These are phyloP conservation scores for Crenuchus spilurus DNA, from an alignment of 2,797 vertebrate species.

Conservation along the genomic window DNA sequence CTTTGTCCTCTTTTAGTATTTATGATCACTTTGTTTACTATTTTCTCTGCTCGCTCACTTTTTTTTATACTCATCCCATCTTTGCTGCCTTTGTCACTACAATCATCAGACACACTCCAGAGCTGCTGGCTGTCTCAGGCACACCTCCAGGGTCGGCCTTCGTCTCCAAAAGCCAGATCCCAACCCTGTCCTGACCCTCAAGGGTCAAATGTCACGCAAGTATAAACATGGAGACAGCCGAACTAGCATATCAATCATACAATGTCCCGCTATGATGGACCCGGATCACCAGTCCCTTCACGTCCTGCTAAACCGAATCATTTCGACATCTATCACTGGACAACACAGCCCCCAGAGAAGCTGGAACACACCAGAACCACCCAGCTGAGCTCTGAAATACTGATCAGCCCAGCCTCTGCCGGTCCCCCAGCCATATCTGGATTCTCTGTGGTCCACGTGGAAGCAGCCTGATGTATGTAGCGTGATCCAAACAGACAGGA, in stretches of 20 bases:
- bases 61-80: background rate
- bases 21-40: background rate
- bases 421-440: slow-evolving; percentile 6
- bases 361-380: slow-evolving; percentile 14
- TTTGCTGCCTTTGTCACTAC: slow-evolving; percentile 4
- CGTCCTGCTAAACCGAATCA: slow-evolving; percentile 42
- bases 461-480: slow-evolving; percentile 61
- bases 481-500: slow-evolving; percentile 69
- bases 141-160: slow-evolving; percentile 25
- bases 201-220: slow-evolving; percentile 63
- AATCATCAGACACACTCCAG: slow-evolving; percentile 33
- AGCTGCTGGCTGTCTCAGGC: slow-evolving; percentile 42
- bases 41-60: background rate
- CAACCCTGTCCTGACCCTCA: slow-evolving; percentile 58
- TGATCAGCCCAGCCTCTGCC: slow-evolving; percentile 7
- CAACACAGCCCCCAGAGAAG: background rate
- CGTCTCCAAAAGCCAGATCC: slow-evolving; percentile 50
- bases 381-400: slow-evolving; percentile 23
- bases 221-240: slow-evolving; percentile 66
- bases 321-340: slow-evolving; percentile 23
- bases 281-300: slow-evolving; percentile 43
- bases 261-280: slow-evolving; percentile 21
- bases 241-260: slow-evolving; percentile 57
- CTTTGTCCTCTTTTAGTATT: too few species aligned
- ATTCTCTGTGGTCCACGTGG: slow-evolving; percentile 37